Evolutionary conservation across 2,888 invertebrate genomes (phyloP), one percentile per base, ranked within the genome.

Genomic region (Ormyrus thymus): DNA sequence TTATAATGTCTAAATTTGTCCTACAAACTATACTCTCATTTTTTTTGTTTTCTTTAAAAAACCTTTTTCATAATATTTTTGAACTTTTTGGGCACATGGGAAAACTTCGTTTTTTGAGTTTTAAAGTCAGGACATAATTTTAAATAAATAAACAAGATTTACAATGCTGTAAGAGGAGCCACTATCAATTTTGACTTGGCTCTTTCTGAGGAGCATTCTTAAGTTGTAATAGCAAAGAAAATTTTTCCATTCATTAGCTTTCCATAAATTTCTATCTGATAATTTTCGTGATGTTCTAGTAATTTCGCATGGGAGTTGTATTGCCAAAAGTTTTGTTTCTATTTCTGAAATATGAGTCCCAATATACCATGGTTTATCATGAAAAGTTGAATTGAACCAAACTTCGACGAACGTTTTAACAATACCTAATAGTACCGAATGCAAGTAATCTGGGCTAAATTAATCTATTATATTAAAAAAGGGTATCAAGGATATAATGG

Each of bases 161-260:
- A n/a, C n/a, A n/a, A n/a, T n/a, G n/a, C n/a, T n/a, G n/a, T n/a
- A n/a, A n/a, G n/a, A n/a, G n/a, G n/a, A n/a, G n/a, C n/a, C n/a
- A n/a, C n/a, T n/a, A n/a, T n/a, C n/a, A n/a, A n/a, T n/a, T n/a
- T n/a, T n/a, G n/a, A n/a, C n/a, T n/a, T n/a, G n/a, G n/a, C n/a
- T n/a, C n/a, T n/a, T n/a, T n/a, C n/a, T n/a, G n/a, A n/a, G n/a
- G n/a, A n/a, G n/a, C n/a, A n/a, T n/a, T n/a, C n/a, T 2, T 56
- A 76, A 11, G 9, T 72, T 68, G 46, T 61, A 66, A 43, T 76
- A 80, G 3, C 59, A 46, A 3, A 71, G 50, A n/a, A 76, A 79
- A 45, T 71, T 76, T 59, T 76, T 79, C 45, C 48, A 79, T 58
- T 79, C 71, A 7, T 50, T 55, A 15, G 72, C 76, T 72, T 76